These are phyloP conservation scores for Rhaphigaster nebulosa DNA, from an alignment of 2,888 invertebrate species.

Conservation along the genomic window DNA sequence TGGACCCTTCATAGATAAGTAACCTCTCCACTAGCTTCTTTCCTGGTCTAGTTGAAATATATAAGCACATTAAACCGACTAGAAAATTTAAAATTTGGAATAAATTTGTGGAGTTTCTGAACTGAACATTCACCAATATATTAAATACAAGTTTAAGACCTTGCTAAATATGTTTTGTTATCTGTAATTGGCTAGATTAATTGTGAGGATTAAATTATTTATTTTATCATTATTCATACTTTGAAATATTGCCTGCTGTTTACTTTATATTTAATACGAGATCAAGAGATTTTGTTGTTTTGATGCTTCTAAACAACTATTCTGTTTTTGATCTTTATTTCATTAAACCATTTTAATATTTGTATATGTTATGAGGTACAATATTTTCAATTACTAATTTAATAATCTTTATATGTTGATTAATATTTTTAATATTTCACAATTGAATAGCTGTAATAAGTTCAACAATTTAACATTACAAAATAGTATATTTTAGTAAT, in stretches of 20 bases:
- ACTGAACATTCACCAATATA: not conserved
- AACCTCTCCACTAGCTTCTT: not conserved
- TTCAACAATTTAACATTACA: too few species aligned
- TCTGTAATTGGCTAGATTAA: not conserved
- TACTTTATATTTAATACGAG: not conserved
- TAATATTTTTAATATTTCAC: too few species aligned
- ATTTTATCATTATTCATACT: not conserved
- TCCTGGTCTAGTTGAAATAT: not conserved
- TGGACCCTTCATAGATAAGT: not conserved
- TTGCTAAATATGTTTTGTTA: not conserved
- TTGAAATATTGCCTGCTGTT: not conserved
- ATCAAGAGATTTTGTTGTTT: not conserved
- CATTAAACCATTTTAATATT: too few species aligned
- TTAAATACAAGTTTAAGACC: not conserved
- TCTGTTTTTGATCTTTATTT: too few species aligned
- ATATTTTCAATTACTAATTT: too few species aligned
- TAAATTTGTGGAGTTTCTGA: not conserved
- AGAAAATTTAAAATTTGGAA: not conserved
- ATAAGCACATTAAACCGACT: not conserved
- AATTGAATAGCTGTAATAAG: too few species aligned
- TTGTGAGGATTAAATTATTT: not conserved
- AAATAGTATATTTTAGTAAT: too few species aligned
- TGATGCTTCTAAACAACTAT: not conserved
- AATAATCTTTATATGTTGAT: too few species aligned
- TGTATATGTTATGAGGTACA: too few species aligned